Evolutionary conservation across 2,888 invertebrate genomes (phyloP).

Genomic region (Aplocera efformata): DNA sequence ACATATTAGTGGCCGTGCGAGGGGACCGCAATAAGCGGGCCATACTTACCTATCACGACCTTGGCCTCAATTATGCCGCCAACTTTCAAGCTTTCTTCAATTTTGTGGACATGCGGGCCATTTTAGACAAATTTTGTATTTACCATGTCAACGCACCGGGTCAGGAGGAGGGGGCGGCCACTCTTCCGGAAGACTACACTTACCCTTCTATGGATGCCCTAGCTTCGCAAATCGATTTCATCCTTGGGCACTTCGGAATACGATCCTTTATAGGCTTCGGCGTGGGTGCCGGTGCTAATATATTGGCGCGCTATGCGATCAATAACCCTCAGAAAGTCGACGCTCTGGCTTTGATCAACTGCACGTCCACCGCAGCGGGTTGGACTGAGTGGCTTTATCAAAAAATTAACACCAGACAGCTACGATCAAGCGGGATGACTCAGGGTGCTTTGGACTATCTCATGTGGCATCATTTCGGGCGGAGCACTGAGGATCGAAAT

Average conservation of each 20-base stretch:
- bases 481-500: conserved; percentile 92
- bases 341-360: conserved; percentile 95
- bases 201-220: conserved; percentile 99
- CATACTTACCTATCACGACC: conserved; percentile 98
- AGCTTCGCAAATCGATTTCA: conserved; percentile 93
- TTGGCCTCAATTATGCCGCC: conserved; percentile 97
- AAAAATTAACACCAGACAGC: conserved; percentile 94
- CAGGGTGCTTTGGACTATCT: conserved; percentile 96
- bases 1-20: conserved; percentile 95
- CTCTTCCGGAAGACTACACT: conserved; percentile 91
- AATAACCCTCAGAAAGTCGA: conserved; percentile 92
- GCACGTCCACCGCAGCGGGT: conserved; percentile 94
- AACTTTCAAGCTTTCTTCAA: conserved; percentile 97
- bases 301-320: conserved; percentile 94
- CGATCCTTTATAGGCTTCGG: conserved; percentile 97
- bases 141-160: conserved; percentile 99
- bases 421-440: conserved; percentile 94
- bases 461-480: conserved; percentile 99
- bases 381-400: conserved; percentile 99
- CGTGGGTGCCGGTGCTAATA: conserved; percentile 98
- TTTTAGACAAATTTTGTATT: conserved; percentile 96
- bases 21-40: conserved; percentile 95
- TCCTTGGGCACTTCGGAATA: conserved; percentile 93
- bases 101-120: conserved; percentile 92
- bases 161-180: conserved; percentile 96